Conservation (phyloP, 1,140 invertebrate species). For the Cyclina sinensis region DNA sequence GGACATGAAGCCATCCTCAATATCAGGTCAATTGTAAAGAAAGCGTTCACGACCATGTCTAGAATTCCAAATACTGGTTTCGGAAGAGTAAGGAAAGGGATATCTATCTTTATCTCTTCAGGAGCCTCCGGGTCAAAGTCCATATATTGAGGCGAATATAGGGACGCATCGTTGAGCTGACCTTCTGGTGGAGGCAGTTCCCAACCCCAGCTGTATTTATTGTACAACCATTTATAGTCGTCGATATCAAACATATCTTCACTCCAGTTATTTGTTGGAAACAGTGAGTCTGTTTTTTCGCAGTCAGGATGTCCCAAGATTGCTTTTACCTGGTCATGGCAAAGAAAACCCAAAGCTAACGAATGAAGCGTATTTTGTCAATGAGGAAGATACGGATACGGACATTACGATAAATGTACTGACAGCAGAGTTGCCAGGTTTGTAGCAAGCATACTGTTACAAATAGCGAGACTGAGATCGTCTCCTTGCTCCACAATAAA, state of each 20-base stretch:
- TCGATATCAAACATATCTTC: not conserved
- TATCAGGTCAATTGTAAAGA: slow-evolving; percentile 82
- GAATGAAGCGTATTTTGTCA: no score
- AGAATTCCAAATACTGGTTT: not conserved
- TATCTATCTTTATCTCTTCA: not conserved
- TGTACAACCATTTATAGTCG: not conserved
- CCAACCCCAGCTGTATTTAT: not conserved
- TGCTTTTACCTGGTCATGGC: not conserved
- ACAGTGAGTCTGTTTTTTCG: not conserved
- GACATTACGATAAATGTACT: no score
- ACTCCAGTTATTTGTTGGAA: not conserved
- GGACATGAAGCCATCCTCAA: slow-evolving; percentile 83
- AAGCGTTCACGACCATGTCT: slow-evolving; percentile 67
- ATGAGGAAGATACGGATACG: no score
- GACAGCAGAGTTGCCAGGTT: no score
- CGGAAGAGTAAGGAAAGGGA: not conserved
- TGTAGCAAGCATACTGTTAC: no score
- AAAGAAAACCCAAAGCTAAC: no score
- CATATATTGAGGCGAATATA: not conserved
- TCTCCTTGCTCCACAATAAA: no score
- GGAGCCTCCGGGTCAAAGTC: not conserved
- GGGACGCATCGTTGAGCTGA: not conserved
- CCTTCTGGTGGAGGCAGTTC: not conserved
- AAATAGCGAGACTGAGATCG: no score
- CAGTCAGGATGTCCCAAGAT: not conserved